These are phyloP conservation scores for Mystacornis crossleyi DNA, from an alignment of 2,113 vertebrate species.

Conservation along the genomic window DNA sequence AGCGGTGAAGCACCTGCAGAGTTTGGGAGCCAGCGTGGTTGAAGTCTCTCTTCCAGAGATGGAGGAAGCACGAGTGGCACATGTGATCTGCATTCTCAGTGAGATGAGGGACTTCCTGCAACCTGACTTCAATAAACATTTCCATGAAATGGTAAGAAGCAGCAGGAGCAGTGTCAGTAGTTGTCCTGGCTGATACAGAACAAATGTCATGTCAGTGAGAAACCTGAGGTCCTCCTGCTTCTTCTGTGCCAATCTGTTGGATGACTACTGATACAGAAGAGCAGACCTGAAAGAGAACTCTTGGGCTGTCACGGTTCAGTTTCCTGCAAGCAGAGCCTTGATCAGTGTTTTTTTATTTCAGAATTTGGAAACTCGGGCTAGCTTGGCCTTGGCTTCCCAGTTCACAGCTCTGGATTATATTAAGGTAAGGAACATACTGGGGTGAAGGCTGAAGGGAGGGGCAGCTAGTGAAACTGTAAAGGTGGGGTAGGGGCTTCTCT, in stretches of 20 bases:
- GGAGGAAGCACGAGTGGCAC: slow-evolving; percentile 51
- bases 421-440: slow-evolving; percentile 33
- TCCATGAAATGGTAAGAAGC: slow-evolving; percentile 58
- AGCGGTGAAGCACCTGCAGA: slow-evolving; percentile 58
- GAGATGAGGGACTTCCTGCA: slow-evolving; percentile 69
- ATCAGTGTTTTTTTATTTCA: slow-evolving; percentile 1
- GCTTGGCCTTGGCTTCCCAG: slow-evolving; percentile 57
- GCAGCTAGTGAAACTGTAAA: not conserved
- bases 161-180: not conserved
- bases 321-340: not conserved
- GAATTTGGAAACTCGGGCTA: slow-evolving; percentile 66
- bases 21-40: slow-evolving; percentile 54
- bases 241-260: not conserved
- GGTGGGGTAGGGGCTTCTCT: not conserved
- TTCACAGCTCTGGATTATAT: slow-evolving; percentile 71
- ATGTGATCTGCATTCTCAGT: slow-evolving; percentile 57
- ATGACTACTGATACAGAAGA: not conserved
- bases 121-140: slow-evolving; percentile 65
- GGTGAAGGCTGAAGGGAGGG: not conserved
- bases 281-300: not conserved
- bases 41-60: slow-evolving; percentile 64
- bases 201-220: not conserved
- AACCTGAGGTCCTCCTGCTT: not conserved
- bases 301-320: not conserved
- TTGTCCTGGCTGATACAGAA: not conserved